phyloP scores from a whole-genome alignment of 1,140 invertebrate genomes.

The Camponotus floridanus region DNA sequence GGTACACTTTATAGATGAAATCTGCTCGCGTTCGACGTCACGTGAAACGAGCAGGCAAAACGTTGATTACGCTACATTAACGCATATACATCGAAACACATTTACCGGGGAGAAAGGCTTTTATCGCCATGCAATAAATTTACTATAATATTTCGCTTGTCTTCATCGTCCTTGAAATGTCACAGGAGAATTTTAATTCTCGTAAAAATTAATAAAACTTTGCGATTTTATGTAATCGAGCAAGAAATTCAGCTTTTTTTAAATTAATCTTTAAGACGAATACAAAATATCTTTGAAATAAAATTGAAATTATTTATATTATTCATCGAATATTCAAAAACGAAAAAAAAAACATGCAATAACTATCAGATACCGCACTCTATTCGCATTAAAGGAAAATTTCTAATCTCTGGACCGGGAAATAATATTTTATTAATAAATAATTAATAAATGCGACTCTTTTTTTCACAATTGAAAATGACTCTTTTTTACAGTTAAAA shows the following conservation, averaged over 20 bases:
- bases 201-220: not conserved
- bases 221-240: not conserved
- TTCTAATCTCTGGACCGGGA: not conserved
- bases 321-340: not conserved
- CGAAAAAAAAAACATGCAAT: not conserved
- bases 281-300: not conserved
- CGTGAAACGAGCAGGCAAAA: slow-evolving; percentile 26
- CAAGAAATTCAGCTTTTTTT: not conserved
- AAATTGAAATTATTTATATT: not conserved
- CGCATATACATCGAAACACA: slow-evolving; percentile 11
- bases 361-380: not conserved
- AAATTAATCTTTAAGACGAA: no score
- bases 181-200: not conserved
- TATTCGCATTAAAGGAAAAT: not conserved
- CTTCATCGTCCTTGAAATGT: not conserved
- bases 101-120: slow-evolving; percentile 4
- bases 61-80: slow-evolving; percentile 50
- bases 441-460: not conserved
- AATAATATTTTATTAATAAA: not conserved
- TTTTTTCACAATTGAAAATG: no score
- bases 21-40: slow-evolving; percentile 31
- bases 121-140: slow-evolving; percentile 24
- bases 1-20: slow-evolving; percentile 29
- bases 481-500: not conserved
- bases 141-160: not conserved